Conservation (phyloP, 2,888 invertebrate genomes). For the Ephialtes manifestator region DNA sequence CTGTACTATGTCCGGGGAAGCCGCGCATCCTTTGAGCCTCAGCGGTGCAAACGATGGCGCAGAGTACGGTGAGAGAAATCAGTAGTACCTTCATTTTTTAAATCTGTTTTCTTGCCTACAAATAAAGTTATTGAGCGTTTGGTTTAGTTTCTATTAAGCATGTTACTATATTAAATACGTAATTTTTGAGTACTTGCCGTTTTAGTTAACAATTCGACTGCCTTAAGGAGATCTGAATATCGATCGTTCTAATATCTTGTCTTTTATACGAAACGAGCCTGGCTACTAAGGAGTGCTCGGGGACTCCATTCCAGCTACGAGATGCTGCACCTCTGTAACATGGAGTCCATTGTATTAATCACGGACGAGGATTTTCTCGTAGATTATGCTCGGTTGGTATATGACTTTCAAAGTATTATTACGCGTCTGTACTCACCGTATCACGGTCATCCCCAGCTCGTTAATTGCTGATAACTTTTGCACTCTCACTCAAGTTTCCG, state of each 20-base stretch:
- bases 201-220: slow-evolving; percentile 23
- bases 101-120: slow-evolving; percentile 5
- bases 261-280: slow-evolving; percentile 28
- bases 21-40: slow-evolving; percentile 22
- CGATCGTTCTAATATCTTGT: not conserved
- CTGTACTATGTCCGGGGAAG: not conserved
- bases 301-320: no score
- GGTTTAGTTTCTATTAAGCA: not conserved
- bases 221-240: slow-evolving; percentile 20
- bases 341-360: no score
- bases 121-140: not conserved
- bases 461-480: no score
- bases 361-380: no score
- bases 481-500: not conserved
- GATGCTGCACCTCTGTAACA: no score
- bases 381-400: no score
- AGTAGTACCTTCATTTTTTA: slow-evolving; percentile 25
- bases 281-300: not conserved
- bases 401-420: no score
- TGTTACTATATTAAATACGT: not conserved
- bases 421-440: no score
- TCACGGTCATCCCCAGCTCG: no score
- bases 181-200: not conserved
- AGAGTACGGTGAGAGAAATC: no score
- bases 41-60: no score